These are phyloP conservation scores for Diplazon laetatorius DNA, from an alignment of 2,888 invertebrate species.

Conservation along the genomic window DNA sequence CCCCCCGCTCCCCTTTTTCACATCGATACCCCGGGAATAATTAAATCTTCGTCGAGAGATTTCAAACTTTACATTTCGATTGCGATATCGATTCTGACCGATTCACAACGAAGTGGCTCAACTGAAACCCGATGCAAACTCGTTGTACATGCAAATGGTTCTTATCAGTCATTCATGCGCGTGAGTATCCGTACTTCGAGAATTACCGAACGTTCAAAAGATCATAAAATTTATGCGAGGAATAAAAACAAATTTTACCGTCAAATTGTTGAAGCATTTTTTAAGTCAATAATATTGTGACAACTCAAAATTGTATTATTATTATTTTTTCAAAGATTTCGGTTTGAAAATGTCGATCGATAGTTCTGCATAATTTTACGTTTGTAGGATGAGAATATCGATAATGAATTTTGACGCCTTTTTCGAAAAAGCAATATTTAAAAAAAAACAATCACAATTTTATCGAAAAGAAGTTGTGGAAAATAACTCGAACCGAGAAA, in stretches of 20 bases:
- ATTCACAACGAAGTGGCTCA: background rate
- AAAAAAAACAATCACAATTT: too few relatives aligned
- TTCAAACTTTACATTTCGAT: slow-evolving; percentile 52
- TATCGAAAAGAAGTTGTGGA: background rate
- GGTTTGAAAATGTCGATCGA: too few relatives aligned
- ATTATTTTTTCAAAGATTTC: too few relatives aligned
- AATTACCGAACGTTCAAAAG: too few relatives aligned
- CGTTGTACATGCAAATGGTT: slow-evolving; percentile 30
- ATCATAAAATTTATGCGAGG: too few relatives aligned
- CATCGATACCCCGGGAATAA: slow-evolving; percentile 59
- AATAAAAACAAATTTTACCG: background rate
- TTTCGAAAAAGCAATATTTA: too few relatives aligned
- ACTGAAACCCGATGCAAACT: slow-evolving; percentile 15
- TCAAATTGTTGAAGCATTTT: background rate
- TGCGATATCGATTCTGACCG: slow-evolving; percentile 32
- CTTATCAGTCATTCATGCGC: slow-evolving; percentile 2
- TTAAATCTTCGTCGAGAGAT: slow-evolving; percentile 52
- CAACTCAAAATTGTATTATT: too few relatives aligned
- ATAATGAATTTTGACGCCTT: too few relatives aligned
- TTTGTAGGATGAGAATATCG: too few relatives aligned
- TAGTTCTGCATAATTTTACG: too few relatives aligned
- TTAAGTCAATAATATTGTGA: background rate
- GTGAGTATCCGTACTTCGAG: background rate
- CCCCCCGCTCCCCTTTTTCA: too few relatives aligned
- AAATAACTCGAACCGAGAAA: background rate